Base-by-base conservation (phyloP, 2,113 vertebrate genomes). In the Athene noctua region DNA sequence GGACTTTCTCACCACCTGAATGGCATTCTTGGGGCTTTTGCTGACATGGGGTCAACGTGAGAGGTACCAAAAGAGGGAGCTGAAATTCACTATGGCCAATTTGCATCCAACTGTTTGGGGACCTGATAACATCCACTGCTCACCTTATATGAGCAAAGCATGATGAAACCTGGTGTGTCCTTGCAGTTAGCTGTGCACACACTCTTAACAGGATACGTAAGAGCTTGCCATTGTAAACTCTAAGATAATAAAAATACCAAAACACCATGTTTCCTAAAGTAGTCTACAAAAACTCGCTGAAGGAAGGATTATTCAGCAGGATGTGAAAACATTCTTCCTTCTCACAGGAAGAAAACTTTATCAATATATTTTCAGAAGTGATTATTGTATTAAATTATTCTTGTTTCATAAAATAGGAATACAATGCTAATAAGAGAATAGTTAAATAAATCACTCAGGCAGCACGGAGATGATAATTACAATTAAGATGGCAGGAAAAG, bases 401-500 rank as follows among this genome's bases (percentile, higher is more conserved):
- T 72, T 84, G 49, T 93, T 94, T 86, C 66, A 82, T 58, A 82
- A 92, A 97, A 85, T 27, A 67, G 44, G 10, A 88, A 36, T 44
- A 88, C 34, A 81, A 36, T 0, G 13, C 71, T 86, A 94, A 73
- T 30, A 68, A 77, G 52, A 38, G 73, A 96, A 94, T 44, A 91
- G 66, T 71, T 74, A 92, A 82, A 95, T 86, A 71, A 92, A 92
- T 85, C 22, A 54, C 40, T 91, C 17, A 15, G 65, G 51, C 57
- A 75, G 59, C 16, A 19, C 0, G 0, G 40, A 91, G 70, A 86
- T 85, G 36, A 93, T 95, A 92, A 94, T 94, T 92, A 79, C 52
- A 86, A 90, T 94, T 93, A 87, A 86, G 86, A 79, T 66, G 65
- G 42, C 63, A 88, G 40, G 40, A 94, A 93, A 86, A 85, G 74